Conservation (phyloP, 1,140 invertebrate species). For the Hormaphis cornu region DNA sequence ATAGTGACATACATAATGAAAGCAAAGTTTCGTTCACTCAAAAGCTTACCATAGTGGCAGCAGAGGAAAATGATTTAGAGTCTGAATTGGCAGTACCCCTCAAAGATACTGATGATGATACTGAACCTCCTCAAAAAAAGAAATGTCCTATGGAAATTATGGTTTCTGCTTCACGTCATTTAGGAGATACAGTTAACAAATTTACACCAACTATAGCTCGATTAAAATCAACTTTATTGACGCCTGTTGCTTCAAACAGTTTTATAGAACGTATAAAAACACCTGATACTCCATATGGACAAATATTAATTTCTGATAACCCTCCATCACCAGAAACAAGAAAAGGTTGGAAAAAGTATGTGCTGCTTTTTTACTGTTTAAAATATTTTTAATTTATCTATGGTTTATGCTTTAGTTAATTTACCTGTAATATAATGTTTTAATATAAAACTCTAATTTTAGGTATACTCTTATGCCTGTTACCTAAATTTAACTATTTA, state of each 20-base stretch:
- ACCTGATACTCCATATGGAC: conserved; percentile 49
- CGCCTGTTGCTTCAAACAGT: conserved; percentile 8
- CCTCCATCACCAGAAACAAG: conserved; percentile 45
- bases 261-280: conserved; percentile 40
- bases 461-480: too few species aligned
- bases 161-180: not conserved
- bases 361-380: not conserved
- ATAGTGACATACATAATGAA: not conserved
- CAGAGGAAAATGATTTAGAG: not conserved
- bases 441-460: too few species aligned
- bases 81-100: conserved; percentile 22
- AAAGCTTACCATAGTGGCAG: not conserved
- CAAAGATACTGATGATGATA: conserved; percentile 17
- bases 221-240: not conserved
- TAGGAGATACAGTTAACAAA: not conserved
- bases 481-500: too few species aligned
- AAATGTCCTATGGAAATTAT: conserved; percentile 19
- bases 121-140: conserved; percentile 13
- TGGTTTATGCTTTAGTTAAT: too few species aligned
- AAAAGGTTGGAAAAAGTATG: conserved; percentile 46
- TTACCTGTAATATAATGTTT: too few species aligned
- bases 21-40: not conserved
- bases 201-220: not conserved
- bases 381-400: not conserved
- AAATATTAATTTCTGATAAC: conserved; percentile 42